These are phyloP conservation scores for Eucera pruinosa DNA, from an alignment of 2,888 invertebrate species.

Conservation along the genomic window DNA sequence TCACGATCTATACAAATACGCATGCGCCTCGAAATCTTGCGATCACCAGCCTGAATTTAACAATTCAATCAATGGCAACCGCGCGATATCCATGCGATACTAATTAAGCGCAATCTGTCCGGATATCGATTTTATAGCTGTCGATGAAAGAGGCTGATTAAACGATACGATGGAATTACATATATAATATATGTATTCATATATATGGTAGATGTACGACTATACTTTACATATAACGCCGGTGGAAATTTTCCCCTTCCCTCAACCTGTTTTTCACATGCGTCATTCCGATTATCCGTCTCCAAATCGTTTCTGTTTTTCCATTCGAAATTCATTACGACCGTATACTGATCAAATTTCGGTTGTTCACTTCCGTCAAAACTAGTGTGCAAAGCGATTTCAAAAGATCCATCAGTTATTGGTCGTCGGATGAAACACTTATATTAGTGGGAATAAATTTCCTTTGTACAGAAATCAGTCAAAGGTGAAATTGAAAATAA, in stretches of 20 bases:
- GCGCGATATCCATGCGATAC: conserved; percentile 28
- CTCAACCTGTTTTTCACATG: conserved; percentile 1
- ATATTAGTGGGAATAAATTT: background rate
- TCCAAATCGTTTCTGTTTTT: background rate
- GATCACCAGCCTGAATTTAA: background rate
- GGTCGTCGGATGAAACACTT: no score
- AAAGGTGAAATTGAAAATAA: background rate
- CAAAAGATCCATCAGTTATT: conserved; percentile 22
- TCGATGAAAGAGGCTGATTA: conserved; percentile 77
- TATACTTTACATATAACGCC: conserved; percentile 64
- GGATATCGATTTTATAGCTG: conserved; percentile 73
- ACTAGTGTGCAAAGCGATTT: conserved; percentile 16
- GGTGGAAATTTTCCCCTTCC: conserved; percentile 19
- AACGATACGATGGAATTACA: conserved; percentile 59
- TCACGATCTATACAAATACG: background rate
- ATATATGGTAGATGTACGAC: conserved; percentile 33
- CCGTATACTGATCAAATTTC: background rate
- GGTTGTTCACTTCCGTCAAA: background rate
- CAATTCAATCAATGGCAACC: conserved; percentile 21
- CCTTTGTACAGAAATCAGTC: background rate
- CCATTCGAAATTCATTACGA: background rate
- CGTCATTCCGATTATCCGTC: conserved; percentile 8
- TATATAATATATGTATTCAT: conserved; percentile 33
- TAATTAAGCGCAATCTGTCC: conserved; percentile 54
- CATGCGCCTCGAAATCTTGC: background rate